Evolutionary conservation across 30 jellyfish, hydroid and myxozoan species (phyloP), one percentile per base, ranked within the genome.

Genomic region (Morbakka virulenta): DNA sequence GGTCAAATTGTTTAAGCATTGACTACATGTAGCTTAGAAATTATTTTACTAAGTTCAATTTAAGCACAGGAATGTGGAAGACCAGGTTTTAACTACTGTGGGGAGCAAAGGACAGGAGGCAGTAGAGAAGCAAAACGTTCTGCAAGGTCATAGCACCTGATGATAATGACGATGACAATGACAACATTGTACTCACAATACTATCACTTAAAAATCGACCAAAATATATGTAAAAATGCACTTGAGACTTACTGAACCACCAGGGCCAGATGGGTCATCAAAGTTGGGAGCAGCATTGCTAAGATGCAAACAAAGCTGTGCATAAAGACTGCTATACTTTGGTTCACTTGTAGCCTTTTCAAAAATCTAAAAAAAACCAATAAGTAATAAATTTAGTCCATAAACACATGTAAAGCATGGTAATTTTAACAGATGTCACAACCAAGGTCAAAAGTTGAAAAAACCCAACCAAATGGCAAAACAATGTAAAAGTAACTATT

Each of bases 271-370:
- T 64, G 95, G 81, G 52, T 81, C 97, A 81, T 89, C 97, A 89
- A 89, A 89, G 77, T 89, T 89, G 29, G 97, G 97, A 36, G 88
- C 95, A 31, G 82, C 97, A 82, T 89, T 87, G 50, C 95, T 75
- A 33, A 89, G 84, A 35, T 91, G 81, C 21, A 67, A 81, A 72
- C 97, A 89, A 67, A 89, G 88, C 75, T 67, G 89, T 28, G 97
- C 95, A 89, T 89, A 89, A 63, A 89, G 68, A 61, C 81, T 89
- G 74, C 93, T 81, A 82, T 82, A 89, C 74, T 89, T 89, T 67
- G 89, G 95, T 72, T 89, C 97, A 51, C 82, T 95, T 28, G 82
- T 65, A 13, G 97, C 97, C 64, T 89, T 89, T 61, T 89, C 97
- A 82, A 81, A 89, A 74, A 89, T 89, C 97, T 89, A 51, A 34